Evolutionary conservation across 2,888 invertebrate genomes (phyloP).

Genomic region (Hirtodrosophila confusa): DNA sequence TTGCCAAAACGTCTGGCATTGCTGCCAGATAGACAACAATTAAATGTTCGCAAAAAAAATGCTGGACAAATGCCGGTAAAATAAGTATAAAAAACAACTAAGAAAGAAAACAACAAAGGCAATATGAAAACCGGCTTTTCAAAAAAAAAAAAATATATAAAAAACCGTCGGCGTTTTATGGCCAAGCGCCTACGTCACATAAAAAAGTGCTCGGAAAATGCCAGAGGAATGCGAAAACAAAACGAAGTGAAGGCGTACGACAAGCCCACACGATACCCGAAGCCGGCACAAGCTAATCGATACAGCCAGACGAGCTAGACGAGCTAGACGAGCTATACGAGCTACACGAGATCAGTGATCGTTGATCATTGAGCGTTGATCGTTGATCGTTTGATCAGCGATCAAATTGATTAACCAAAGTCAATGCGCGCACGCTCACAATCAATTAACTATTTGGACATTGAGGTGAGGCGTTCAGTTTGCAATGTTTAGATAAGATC

Average conservation of each 20-base stretch:
- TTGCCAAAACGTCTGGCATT: slow-evolving; percentile 54
- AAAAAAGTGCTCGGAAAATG: slow-evolving; percentile 51
- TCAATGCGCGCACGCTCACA: slow-evolving; percentile 75
- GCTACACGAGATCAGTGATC: slow-evolving; percentile 36
- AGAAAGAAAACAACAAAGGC: slow-evolving; percentile 6
- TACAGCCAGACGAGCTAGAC: slow-evolving; percentile 56
- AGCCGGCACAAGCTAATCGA: slow-evolving; percentile 53
- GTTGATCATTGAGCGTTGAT: slow-evolving; percentile 31
- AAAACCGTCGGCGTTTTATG: slow-evolving; percentile 21
- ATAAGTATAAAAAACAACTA: neutral
- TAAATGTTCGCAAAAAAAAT: slow-evolving; percentile 33
- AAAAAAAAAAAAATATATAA: slow-evolving; percentile 1
- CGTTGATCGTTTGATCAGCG: slow-evolving; percentile 30
- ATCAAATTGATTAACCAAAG: slow-evolving; percentile 74
- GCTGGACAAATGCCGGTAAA: slow-evolving; percentile 65
- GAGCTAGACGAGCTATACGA: slow-evolving; percentile 26
- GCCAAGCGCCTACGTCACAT: slow-evolving; percentile 53
- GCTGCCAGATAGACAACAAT: slow-evolving; percentile 39
- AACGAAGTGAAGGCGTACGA: slow-evolving; percentile 69
- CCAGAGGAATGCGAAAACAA: slow-evolving; percentile 57
- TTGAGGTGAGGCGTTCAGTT: slow-evolving; percentile 37
- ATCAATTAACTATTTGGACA: slow-evolving; percentile 70
- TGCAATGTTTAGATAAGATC: slow-evolving; percentile 47
- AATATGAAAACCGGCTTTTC: slow-evolving; percentile 61
- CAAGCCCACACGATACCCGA: slow-evolving; percentile 29